Conservation (phyloP, 2,888 invertebrate genomes). For the Harpalus rubripes region DNA sequence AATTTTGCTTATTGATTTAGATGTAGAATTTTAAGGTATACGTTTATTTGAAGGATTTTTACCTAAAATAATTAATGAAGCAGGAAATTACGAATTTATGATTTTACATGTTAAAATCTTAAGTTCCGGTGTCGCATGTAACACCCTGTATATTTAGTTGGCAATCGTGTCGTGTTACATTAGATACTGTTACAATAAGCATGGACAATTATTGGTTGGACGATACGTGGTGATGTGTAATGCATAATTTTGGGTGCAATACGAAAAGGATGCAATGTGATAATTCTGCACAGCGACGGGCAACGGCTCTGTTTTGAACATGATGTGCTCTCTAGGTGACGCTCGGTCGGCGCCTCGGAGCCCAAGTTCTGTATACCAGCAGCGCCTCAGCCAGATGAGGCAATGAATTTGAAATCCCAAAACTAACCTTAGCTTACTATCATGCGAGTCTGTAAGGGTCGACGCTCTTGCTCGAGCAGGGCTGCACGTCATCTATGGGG, state of each 20-base stretch:
- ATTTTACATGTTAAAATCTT: too few relatives aligned
- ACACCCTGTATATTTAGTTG: too few relatives aligned
- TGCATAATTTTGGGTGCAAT: constrained; percentile 32
- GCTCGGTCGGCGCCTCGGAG: constrained; percentile 34
- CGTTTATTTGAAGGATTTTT: too few relatives aligned
- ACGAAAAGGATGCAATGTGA: constrained; percentile 57
- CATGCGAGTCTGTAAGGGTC: constrained; percentile 76
- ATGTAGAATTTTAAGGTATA: too few relatives aligned
- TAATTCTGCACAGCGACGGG: constrained; percentile 61
- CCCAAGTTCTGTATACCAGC: constrained; percentile 58
- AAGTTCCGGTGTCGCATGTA: too few relatives aligned
- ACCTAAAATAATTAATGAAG: too few relatives aligned
- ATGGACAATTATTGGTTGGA: constrained; percentile 23
- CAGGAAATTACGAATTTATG: too few relatives aligned
- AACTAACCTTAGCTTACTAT: constrained; percentile 72
- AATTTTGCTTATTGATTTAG: too few relatives aligned
- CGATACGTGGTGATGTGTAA: constrained; percentile 46
- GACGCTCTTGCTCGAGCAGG: constrained; percentile 77
- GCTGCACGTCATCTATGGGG: constrained; percentile 76
- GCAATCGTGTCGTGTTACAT: too few relatives aligned
- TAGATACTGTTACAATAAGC: neutral
- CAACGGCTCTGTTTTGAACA: constrained; percentile 58
- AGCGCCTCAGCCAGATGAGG: constrained; percentile 34
- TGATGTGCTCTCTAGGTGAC: constrained; percentile 58
- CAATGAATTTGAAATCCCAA: constrained; percentile 56